Evolutionary conservation across 2,113 vertebrate genomes (phyloP).

Genomic region (Colossoma macropomum): DNA sequence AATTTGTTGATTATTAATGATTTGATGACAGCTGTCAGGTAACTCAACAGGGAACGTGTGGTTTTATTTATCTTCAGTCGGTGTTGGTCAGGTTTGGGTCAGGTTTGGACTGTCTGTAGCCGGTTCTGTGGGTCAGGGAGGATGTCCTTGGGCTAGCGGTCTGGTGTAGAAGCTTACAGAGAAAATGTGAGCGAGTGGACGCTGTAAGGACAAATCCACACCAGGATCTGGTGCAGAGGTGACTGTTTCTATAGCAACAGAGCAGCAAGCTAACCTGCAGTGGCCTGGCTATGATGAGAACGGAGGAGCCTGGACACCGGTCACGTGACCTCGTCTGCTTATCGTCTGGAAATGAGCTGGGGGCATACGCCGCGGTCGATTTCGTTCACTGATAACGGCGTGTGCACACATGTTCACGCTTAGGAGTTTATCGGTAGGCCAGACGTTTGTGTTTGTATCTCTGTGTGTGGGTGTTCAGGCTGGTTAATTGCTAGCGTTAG

Average conservation of each 20-base stretch:
- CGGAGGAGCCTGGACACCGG: background rate
- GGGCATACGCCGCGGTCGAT: slow-evolving; percentile 70
- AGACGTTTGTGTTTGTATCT: background rate
- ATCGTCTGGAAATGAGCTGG: slow-evolving; percentile 67
- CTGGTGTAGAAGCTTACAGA: background rate
- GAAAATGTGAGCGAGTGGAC: slow-evolving; percentile 58
- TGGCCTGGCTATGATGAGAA: slow-evolving; percentile 59
- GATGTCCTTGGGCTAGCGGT: background rate
- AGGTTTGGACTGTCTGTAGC: background rate
- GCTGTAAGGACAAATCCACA: slow-evolving; percentile 69
- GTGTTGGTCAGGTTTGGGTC: too few species aligned
- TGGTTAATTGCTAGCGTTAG: background rate
- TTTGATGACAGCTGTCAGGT: too few species aligned
- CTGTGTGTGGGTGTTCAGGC: background rate
- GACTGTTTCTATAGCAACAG: slow-evolving; percentile 77
- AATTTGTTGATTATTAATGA: too few species aligned
- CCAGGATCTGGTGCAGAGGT: slow-evolving; percentile 70
- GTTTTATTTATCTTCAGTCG: too few species aligned
- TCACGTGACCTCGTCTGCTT: slow-evolving; percentile 70
- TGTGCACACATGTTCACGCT: background rate
- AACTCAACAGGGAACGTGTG: too few species aligned
- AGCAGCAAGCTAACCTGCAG: slow-evolving; percentile 68
- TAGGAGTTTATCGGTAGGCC: background rate
- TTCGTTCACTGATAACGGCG: slow-evolving; percentile 71
- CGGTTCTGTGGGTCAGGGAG: background rate